Conservation (phyloP, 30 jellyfish, hydroid and myxozoan genomes). For the Hydra vulgaris region DNA sequence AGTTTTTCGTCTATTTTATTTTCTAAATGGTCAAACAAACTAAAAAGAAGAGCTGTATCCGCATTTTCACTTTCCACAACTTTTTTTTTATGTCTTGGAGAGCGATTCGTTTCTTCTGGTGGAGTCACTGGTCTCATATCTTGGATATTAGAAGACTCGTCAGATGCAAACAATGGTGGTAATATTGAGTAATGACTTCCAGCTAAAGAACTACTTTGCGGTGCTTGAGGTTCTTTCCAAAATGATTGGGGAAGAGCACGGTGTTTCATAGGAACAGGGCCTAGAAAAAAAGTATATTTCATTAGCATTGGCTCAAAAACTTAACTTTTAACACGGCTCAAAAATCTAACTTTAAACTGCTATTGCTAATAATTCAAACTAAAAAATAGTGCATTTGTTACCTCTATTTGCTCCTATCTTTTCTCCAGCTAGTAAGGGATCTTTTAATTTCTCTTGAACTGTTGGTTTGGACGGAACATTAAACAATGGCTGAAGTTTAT, state of each 20-base stretch:
- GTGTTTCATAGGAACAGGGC: slow-evolving; percentile 65
- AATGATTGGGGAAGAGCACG: slow-evolving; percentile 80
- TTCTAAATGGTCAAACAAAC: slow-evolving; percentile 63
- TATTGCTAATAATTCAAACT: too few species aligned
- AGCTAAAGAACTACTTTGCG: slow-evolving; percentile 59
- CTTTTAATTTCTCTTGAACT: not conserved
- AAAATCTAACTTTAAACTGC: too few species aligned
- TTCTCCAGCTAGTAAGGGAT: slow-evolving; percentile 45
- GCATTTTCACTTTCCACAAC: slow-evolving; percentile 21
- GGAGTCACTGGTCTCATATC: slow-evolving; percentile 90
- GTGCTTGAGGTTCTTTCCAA: slow-evolving; percentile 63
- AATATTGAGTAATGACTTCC: slow-evolving; percentile 44
- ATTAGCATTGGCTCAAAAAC: too few species aligned
- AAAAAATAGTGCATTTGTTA: slow-evolving; percentile 3
- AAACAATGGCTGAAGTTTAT: slow-evolving; percentile 9
- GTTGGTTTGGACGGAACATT: not conserved
- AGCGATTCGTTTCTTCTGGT: slow-evolving; percentile 37
- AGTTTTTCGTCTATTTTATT: slow-evolving; percentile 45
- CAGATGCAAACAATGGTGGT: slow-evolving; percentile 79
- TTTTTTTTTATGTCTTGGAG: slow-evolving; percentile 30
- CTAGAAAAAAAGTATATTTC: slow-evolving; percentile 11
- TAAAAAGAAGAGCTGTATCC: slow-evolving; percentile 55
- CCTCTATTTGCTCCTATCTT: slow-evolving; percentile 24
- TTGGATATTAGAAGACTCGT: slow-evolving; percentile 33
- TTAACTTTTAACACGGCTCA: too few species aligned